These are phyloP conservation scores for Amphiprion percula DNA, from an alignment of 2,113 vertebrate species.

Conservation along the genomic window DNA sequence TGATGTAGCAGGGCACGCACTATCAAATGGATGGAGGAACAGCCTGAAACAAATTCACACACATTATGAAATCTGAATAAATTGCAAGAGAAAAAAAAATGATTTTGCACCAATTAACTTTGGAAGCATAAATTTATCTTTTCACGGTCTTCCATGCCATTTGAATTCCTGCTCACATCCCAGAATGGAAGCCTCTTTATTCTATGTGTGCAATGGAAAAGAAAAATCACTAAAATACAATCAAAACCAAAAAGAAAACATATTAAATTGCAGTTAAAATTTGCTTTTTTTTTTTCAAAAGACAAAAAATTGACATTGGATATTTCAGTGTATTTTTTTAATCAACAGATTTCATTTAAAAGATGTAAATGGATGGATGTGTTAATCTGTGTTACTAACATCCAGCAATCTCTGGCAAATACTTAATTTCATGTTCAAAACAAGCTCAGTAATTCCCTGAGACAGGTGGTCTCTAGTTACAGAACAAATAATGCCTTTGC, in stretches of 20 bases:
- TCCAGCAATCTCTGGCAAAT: too few relatives aligned
- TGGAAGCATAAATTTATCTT: slow-evolving; percentile 24
- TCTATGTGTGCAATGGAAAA: not conserved
- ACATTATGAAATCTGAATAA: slow-evolving; percentile 45
- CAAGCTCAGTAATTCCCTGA: too few relatives aligned
- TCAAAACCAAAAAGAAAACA: not conserved
- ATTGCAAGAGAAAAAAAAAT: slow-evolving; percentile 12
- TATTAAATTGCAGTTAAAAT: not conserved
- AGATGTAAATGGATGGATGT: too few relatives aligned
- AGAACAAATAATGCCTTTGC: too few relatives aligned
- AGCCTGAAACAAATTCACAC: slow-evolving; percentile 36
- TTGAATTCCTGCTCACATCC: slow-evolving; percentile 4
- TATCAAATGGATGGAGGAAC: slow-evolving; percentile 30
- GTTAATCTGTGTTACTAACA: too few relatives aligned
- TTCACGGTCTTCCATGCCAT: not conserved
- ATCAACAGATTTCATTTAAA: too few relatives aligned
- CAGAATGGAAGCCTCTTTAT: not conserved
- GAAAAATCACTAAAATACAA: not conserved
- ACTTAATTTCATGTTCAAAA: too few relatives aligned
- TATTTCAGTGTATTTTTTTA: too few relatives aligned
- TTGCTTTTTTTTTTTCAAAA: not conserved
- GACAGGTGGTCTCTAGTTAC: too few relatives aligned
- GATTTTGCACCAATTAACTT: slow-evolving; percentile 49
- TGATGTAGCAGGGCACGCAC: slow-evolving; percentile 18
- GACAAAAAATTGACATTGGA: too few relatives aligned